These are phyloP conservation scores for Scyliorhinus canicula DNA, from an alignment of 2,797 vertebrate species.

Conservation along the genomic window DNA sequence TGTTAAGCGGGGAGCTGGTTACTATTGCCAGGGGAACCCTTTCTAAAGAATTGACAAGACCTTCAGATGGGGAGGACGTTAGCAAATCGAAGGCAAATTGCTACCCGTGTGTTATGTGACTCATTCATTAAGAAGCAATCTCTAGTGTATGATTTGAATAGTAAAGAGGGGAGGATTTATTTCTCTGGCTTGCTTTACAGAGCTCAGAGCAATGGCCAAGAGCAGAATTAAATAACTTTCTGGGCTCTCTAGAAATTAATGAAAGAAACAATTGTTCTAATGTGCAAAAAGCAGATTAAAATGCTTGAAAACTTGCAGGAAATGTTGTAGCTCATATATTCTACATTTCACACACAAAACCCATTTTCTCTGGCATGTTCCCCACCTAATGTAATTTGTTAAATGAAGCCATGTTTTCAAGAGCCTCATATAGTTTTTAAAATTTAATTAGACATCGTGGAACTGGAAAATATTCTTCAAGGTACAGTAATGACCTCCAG, in stretches of 20 bases:
- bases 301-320: neutral
- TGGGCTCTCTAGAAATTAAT: neutral
- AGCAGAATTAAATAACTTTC: neutral
- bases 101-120: neutral
- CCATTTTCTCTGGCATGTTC: neutral
- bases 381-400: neutral
- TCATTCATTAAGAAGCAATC: neutral
- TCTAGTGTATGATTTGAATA: neutral
- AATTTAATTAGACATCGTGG: neutral
- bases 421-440: neutral
- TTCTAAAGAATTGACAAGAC: neutral
- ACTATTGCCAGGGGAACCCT: neutral
- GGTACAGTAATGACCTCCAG: conserved; percentile 10
- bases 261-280: neutral
- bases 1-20: neutral
- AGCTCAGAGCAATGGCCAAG: neutral
- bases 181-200: neutral
- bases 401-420: neutral
- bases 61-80: neutral
- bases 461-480: neutral
- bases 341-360: neutral
- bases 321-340: neutral
- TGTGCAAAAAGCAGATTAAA: neutral
- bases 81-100: neutral
- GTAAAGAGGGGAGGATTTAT: neutral